Base-by-base conservation (phyloP, 1,140 invertebrate species). In the Drosophila pseudoananassae region DNA sequence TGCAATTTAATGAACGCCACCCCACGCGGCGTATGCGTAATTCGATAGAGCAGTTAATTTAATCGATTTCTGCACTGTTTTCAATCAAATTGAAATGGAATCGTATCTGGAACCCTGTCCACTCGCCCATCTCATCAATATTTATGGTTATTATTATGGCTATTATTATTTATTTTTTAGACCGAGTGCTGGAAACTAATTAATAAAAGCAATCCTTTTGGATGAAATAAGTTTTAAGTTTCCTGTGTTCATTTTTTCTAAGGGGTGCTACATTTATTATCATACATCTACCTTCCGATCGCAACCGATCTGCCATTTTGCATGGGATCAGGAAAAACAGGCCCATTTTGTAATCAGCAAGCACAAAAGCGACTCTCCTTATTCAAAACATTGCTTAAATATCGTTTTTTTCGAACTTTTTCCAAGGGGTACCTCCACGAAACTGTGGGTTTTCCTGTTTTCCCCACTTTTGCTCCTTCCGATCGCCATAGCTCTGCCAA, bases 41-140 rank as follows among this genome's bases (percentile, higher is more conserved):
- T 72, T 68, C 65, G 77, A 79, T 79, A 71, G 57, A 79, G 58
- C 78, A 82, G 59, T 79, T 74, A 79, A 79, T 79, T 79, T 75
- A 69, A 79, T 43, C 65, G 56, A 52, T 64, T 53, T 54, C 60
- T 58, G 53, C 61, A 49, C 60, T 73, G 68, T 72, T 72, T 73
- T 73, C 76, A 64, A 60, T 66, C 52, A 60, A 69, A 76, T 49
- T 49, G 58, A 70, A 78, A 58, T 78, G 60, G 68, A 52, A 78
- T 63, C 52, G 53, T 46, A 53, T 59, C 27, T 33, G 25, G 40
- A 43, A 55, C 33, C 31, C 27, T 38, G 51, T 55, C 15, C 57
- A 5, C 36, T 38, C 43, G 38, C 46, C 49, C 55, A 65, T 69
- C 72, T 47, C 79, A 78, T 78, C 60, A 83, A 74, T 78, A 75